Base-by-base conservation (phyloP, 1,140 invertebrate species). In the Coelopa frigida region DNA sequence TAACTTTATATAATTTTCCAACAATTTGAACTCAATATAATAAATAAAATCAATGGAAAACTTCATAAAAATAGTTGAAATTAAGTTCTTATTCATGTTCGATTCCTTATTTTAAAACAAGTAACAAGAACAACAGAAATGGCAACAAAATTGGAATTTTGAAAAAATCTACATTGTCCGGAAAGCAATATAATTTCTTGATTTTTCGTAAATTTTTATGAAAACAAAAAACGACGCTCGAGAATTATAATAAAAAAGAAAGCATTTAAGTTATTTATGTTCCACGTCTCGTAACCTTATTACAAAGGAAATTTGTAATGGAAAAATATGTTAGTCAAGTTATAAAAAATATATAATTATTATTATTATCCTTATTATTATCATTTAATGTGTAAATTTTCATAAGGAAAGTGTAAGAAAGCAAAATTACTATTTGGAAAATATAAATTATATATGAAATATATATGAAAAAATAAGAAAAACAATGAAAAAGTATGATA, bases 371-470 rank as follows among this genome's bases (percentile, higher is more conserved):
- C 23, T 7, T 4, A 47, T 40, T 23, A 29, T 23, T 33, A 35
- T 21, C 26, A 22, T 44, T 44, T 22, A 44, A 29, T 33, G 20
- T 44, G 20, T 12, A 46, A 32, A 35, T 23, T 14, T 21, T 22
- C 12, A n/a, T 8, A 46, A 33, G 21, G 12, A 45, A 26, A 45
- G 56, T 58, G 49, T 62, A 65, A 66, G 57, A 53, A 60, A 61
- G 54, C 59, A 64, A 65, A 55, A 64, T 59, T 54, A 55, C 57
- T 62, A 49, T 46, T 50, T 41, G 44, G 37, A 45, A 62, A 58
- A 61, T 57, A 63, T 59, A 61, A 62, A 60, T 57, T 56, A 61
- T 55, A 61, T 56, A 56, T 33, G 49, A 52, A 52, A 41, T 49
- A 54, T 51, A 55, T 54, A 53, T 31, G 48, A 51, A 46, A 42